These are phyloP conservation scores for Crossocerus cetratus DNA, from an alignment of 2,888 invertebrate genomes.

Conservation along the genomic window DNA sequence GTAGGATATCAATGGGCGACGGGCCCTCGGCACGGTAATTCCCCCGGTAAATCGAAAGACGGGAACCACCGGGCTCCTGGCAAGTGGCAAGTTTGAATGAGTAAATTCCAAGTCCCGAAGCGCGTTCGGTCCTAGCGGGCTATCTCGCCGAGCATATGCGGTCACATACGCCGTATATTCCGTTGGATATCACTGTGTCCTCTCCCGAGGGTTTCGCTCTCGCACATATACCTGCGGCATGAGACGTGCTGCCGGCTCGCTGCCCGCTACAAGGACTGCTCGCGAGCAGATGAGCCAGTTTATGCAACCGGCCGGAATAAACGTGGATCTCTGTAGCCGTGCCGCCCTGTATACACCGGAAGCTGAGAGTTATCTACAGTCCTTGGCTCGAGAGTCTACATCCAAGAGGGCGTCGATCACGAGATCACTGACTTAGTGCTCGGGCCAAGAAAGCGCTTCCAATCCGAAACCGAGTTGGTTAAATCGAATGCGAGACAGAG, in stretches of 20 bases:
- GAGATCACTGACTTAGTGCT: neutral
- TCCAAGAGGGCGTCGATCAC: neutral
- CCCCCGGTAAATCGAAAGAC: constrained; percentile 28
- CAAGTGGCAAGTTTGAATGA: constrained; percentile 22
- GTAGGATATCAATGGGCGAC: too few species aligned
- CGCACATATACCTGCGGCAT: constrained; percentile 28
- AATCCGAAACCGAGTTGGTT: too few species aligned
- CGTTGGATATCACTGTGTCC: constrained; percentile 35
- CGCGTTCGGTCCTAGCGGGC: constrained; percentile 23
- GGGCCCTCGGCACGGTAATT: constrained; percentile 3
- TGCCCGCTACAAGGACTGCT: constrained; percentile 23
- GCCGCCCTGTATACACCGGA: constrained; percentile 17
- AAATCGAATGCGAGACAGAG: too few species aligned
- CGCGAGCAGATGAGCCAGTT: constrained; percentile 18
- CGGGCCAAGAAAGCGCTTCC: too few species aligned
- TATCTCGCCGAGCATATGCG: constrained; percentile 17
- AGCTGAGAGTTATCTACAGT: neutral
- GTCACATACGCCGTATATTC: constrained; percentile 43
- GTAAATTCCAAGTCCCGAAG: constrained; percentile 34
- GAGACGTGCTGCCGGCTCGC: constrained; percentile 41
- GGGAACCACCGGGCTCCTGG: neutral
- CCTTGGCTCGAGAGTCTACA: neutral
- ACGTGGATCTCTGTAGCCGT: constrained; percentile 50
- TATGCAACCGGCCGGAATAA: constrained; percentile 45
- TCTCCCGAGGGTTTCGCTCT: constrained; percentile 22